These are phyloP conservation scores for Cheumatopsyche charites DNA, from an alignment of 1,140 invertebrate genomes.

Conservation along the genomic window DNA sequence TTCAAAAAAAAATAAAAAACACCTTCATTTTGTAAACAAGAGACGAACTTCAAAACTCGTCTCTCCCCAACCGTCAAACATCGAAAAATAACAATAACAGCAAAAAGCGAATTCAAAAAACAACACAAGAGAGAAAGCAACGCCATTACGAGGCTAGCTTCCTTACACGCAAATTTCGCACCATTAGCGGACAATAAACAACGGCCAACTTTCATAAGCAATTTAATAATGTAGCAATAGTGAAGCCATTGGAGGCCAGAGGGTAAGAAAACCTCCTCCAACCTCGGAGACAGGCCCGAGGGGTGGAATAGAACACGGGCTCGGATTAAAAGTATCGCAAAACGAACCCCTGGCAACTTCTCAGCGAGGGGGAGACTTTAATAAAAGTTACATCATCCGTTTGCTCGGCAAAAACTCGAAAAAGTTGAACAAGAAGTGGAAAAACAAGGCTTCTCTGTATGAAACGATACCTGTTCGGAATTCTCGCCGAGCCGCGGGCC, in stretches of 20 bases:
- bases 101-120: too few relatives aligned
- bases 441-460: constrained; percentile 28
- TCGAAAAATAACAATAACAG: too few relatives aligned
- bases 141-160: not conserved
- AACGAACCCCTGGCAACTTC: constrained; percentile 6
- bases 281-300: not conserved
- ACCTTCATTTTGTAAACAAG: too few relatives aligned
- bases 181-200: constrained; percentile 35
- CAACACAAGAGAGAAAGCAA: not conserved
- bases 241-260: too few relatives aligned
- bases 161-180: constrained; percentile 17
- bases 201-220: constrained; percentile 32
- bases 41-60: too few relatives aligned
- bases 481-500: not conserved
- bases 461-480: constrained; percentile 33
- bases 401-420: constrained; percentile 34
- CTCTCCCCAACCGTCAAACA: too few relatives aligned
- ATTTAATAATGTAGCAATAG: constrained; percentile 38
- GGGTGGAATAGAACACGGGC: constrained; percentile 32
- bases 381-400: constrained; percentile 42
- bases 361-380: constrained; percentile 15
- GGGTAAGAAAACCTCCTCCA: too few relatives aligned
- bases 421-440: constrained; percentile 17
- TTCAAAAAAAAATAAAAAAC: too few relatives aligned
- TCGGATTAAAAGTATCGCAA: constrained; percentile 41